Evolutionary conservation across 2,113 vertebrate species (phyloP).

Genomic region (Tiliqua scincoides): DNA sequence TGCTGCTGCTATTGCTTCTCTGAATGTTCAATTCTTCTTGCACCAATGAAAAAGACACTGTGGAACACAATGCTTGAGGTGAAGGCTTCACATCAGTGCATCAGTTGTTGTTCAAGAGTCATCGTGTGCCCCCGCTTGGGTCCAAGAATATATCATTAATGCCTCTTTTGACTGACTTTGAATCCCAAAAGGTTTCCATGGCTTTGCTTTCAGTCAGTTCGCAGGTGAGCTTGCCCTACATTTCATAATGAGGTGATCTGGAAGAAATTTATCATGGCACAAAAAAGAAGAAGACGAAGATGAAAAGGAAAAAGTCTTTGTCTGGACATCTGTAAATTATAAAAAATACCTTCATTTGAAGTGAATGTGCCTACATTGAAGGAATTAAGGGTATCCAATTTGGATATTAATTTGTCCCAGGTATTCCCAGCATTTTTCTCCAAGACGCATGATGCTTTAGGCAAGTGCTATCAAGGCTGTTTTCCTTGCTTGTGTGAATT

Average conservation of each 20-base stretch:
- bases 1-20: neutral
- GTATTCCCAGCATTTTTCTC: neutral
- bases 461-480: neutral
- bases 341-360: neutral
- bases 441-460: neutral
- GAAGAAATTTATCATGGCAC: neutral
- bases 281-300: neutral
- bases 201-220: slow-evolving; percentile 24
- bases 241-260: slow-evolving; percentile 19
- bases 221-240: neutral
- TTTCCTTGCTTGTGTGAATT: neutral
- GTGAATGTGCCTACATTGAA: no score
- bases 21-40: neutral
- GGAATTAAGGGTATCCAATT: neutral
- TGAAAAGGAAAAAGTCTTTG: neutral
- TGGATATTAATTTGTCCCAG: neutral
- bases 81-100: slow-evolving; percentile 25
- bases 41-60: slow-evolving; percentile 37
- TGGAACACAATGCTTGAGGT: slow-evolving; percentile 32
- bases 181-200: slow-evolving; percentile 48
- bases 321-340: neutral
- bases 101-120: slow-evolving; percentile 50
- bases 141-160: slow-evolving; percentile 40
- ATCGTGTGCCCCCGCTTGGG: slow-evolving; percentile 49
- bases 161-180: slow-evolving; percentile 40